Conservation (phyloP, 2,888 invertebrate genomes). For the Tenthredo distinguenda region DNA sequence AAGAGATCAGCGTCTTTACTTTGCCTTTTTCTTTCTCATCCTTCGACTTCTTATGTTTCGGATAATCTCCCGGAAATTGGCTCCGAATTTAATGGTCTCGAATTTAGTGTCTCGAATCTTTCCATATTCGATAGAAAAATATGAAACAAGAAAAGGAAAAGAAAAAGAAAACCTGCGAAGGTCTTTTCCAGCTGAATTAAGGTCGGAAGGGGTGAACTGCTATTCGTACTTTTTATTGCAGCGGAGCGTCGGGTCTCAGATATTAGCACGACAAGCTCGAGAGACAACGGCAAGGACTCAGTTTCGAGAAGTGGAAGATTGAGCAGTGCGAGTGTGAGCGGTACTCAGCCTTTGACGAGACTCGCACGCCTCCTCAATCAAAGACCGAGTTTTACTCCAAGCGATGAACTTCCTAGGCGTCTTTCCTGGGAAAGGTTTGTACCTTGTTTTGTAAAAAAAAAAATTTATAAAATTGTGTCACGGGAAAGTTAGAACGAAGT, state of each 20-base stretch:
- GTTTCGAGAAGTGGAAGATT: conserved; percentile 67
- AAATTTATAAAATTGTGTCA: neutral
- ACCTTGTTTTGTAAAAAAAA: conserved; percentile 7
- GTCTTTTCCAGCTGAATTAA: neutral
- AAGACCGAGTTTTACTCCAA: conserved; percentile 75
- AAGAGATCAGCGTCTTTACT: neutral
- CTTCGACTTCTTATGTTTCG: neutral
- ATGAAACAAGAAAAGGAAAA: too few relatives aligned
- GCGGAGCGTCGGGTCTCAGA: conserved; percentile 73
- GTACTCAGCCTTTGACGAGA: conserved; percentile 79
- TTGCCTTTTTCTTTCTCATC: neutral
- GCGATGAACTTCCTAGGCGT: conserved; percentile 79
- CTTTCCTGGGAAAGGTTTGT: conserved; percentile 81
- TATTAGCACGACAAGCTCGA: conserved; percentile 64
- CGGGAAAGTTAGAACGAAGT: neutral
- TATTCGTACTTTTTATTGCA: conserved; percentile 47
- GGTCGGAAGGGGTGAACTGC: neutral
- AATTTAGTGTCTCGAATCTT: neutral
- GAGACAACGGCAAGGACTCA: conserved; percentile 68
- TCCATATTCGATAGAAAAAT: neutral
- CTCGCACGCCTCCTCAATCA: conserved; percentile 82
- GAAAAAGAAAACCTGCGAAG: neutral
- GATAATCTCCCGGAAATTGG: neutral
- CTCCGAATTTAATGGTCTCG: neutral
- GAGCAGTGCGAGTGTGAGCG: conserved; percentile 73